Conservation (phyloP, 2,888 invertebrate genomes). For the Hypsopygia costalis region DNA sequence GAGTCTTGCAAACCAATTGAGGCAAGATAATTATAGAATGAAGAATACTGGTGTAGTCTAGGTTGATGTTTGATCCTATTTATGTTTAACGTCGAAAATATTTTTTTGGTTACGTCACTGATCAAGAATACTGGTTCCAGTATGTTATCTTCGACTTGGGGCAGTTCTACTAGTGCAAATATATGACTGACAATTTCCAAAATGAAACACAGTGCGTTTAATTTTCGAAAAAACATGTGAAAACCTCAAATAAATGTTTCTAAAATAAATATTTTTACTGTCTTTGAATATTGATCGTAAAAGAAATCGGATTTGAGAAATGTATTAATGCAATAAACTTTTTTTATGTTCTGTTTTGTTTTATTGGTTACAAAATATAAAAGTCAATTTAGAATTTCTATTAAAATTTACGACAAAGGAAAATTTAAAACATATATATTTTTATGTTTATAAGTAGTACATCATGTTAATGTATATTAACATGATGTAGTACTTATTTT, state of each 20-base stretch:
- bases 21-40: conserved; percentile 44
- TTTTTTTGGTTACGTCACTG: conserved; percentile 35
- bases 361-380: conserved; percentile 15
- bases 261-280: conserved; percentile 18
- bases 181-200: conserved; percentile 11
- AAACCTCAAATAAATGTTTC: conserved; percentile 13
- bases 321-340: conserved; percentile 17
- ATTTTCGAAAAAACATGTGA: conserved; percentile 2
- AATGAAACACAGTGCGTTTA: not conserved
- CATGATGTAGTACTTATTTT: too few species aligned
- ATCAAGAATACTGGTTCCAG: conserved; percentile 30
- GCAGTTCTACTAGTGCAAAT: conserved; percentile 28
- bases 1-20: conserved; percentile 40
- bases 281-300: conserved; percentile 10
- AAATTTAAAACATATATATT: too few species aligned
- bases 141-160: conserved; percentile 28
- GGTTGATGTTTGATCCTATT: conserved; percentile 24
- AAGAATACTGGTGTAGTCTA: conserved; percentile 35
- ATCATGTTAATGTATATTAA: too few species aligned
- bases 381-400: conserved; percentile 11
- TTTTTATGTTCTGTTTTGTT: conserved; percentile 18
- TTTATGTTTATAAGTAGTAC: too few species aligned
- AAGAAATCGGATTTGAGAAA: conserved; percentile 1
- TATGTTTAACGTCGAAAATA: conserved; percentile 40
- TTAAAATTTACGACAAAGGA: too few species aligned